Evolutionary conservation across 2,113 vertebrate genomes (phyloP).

Genomic region (Hemichromis elongatus): DNA sequence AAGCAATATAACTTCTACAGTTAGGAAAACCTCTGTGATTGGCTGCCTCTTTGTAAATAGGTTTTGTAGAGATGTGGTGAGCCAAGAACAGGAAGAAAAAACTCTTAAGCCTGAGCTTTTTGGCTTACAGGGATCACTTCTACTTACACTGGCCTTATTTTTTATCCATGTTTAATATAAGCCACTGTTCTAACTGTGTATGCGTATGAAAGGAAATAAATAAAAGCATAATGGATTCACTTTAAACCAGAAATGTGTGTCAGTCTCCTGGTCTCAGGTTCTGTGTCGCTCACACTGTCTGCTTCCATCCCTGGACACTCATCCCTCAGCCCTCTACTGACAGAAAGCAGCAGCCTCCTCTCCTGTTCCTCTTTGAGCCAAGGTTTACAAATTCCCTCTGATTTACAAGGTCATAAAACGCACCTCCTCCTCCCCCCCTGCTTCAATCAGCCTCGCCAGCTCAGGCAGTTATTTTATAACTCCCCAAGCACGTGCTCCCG

Average conservation of each 20-base stretch:
- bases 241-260: neutral
- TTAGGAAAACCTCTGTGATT: neutral
- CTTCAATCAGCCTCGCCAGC: slow-evolving; percentile 44
- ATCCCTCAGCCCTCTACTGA: neutral
- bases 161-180: neutral
- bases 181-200: neutral
- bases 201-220: neutral
- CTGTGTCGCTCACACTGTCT: neutral
- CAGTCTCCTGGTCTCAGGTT: neutral
- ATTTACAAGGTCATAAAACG: slow-evolving; percentile 63
- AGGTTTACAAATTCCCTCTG: slow-evolving; percentile 60
- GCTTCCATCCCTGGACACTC: neutral
- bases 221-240: neutral
- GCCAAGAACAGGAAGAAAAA: neutral
- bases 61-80: neutral
- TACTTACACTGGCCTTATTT: neutral
- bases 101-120: neutral
- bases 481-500: neutral
- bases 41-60: neutral
- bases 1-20: neutral
- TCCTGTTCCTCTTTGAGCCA: slow-evolving; percentile 26
- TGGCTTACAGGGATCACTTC: neutral
- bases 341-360: slow-evolving; percentile 7
- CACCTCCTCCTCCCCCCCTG: slow-evolving; percentile 4
- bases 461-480: slow-evolving; percentile 39